Evolutionary conservation across 2,888 invertebrate genomes (phyloP), one percentile per base, ranked within the genome.

Genomic region (Teinopalpus imperialis): DNA sequence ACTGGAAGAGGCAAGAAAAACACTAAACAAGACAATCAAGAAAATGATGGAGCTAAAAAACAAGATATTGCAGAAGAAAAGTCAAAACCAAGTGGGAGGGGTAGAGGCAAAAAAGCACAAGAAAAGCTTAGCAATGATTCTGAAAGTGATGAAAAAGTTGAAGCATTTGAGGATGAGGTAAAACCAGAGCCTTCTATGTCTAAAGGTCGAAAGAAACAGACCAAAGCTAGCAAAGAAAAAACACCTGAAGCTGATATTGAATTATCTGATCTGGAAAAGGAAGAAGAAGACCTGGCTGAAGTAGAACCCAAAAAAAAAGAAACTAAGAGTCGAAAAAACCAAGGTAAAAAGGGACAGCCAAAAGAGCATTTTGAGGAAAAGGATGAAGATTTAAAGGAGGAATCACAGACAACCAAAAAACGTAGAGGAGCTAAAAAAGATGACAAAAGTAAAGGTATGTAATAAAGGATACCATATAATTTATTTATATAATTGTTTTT

Each of bases 271-370:
- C 30, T 9, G 9, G 71, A 73, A 4, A 66, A 69, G 16, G 69
- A 57, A 1, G 62, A 63, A 47, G 71, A 75, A 43, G 63, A 69
- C 1, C 69, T 71, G 53, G 57, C 61, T 49, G 64, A 49, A 24
- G 65, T 65, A 16, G 68, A 76, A 44, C 67, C 70, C n/a, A 81
- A 80, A 53, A 82, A 82, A 51, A 85, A 80, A 49, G 78, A 75
- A 56, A 45, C 63, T 2, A 78, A 77, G 56, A 72, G 74, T 16
- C 73, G 69, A 44, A 82, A 80, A 54, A 69, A 67, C 52, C 65
- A 59, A 39, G 72, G 63, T 0, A 85, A 78, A 53, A 85, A 83
- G 64, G 66, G 62, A 34, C 63, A 59, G 51, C 51, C 66, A 46
- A 85, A 82, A 68, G 77, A 76, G 12, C 76, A 70, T 10, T 53